phyloP scores from a whole-genome alignment of 2,888 invertebrate genomes.

The Epinotia ramella region DNA sequence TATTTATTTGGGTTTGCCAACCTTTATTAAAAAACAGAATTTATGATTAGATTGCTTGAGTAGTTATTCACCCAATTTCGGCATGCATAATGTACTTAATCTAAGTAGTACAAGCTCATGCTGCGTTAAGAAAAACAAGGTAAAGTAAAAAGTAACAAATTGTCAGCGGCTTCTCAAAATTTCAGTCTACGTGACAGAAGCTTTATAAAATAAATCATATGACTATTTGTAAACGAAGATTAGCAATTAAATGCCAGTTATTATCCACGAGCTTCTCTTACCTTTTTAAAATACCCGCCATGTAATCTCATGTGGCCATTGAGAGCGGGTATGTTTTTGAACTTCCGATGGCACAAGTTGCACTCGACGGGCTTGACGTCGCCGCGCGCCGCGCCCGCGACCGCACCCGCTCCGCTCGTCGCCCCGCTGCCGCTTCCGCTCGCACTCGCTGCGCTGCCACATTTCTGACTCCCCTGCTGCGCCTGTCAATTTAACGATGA shows the following conservation, averaged over 20 bases:
- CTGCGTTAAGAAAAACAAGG: too few species aligned
- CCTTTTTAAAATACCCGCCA: constrained; percentile 98
- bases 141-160: too few species aligned
- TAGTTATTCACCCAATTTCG: too few species aligned
- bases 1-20: too few species aligned
- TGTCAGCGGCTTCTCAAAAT: too few species aligned
- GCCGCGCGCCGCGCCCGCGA: constrained; percentile 65
- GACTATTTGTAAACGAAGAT: too few species aligned
- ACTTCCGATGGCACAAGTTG: constrained; percentile 97
- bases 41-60: too few species aligned
- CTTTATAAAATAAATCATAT: too few species aligned
- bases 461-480: constrained; percentile 75
- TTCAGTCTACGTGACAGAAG: too few species aligned
- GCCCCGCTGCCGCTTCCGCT: constrained; percentile 63
- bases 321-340: constrained; percentile 98
- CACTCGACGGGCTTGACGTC: constrained; percentile 96
- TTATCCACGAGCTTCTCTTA: constrained; percentile 58
- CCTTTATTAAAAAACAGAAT: too few species aligned
- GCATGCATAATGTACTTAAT: too few species aligned
- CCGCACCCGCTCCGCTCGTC: constrained; percentile 56
- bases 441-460: constrained; percentile 60
- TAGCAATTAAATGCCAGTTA: background rate
- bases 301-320: constrained; percentile 99
- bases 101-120: too few species aligned
- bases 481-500: constrained; percentile 75